Evolutionary conservation across 2,888 invertebrate species (phyloP), one percentile per base, ranked within the genome.

Genomic region (Andricus quercusramuli): DNA sequence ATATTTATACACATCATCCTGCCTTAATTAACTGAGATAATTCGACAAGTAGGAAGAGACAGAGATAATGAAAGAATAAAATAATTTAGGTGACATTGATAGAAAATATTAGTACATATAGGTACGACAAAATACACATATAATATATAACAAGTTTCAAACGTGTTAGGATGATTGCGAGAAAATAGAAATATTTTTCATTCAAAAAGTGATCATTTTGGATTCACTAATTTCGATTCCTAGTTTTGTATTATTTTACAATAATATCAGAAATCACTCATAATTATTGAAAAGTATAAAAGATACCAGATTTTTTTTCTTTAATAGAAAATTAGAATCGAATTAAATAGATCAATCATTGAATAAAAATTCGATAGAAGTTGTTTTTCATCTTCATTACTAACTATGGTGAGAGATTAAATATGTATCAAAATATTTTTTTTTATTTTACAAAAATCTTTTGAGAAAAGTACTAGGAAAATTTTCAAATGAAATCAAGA

Each of bases 71-170:
- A 59, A 56, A 74, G 5, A 56, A 74, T 25, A 74, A 74, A 74
- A 74, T 74, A 74, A 56, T 74, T 74, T n/a, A 74, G 74, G 56
- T 51, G 37, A 74, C 74, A 59, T 56, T 59, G 80, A 83, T 67
- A 80, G 56, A 84, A 83, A 83, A 81, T 82, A 83, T 84, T 85
- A 82, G 82, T 85, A 86, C 85, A 82, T 86, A 82, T 86, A 87
- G 83, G 87, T 64, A 88, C 84, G 85, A 84, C 84, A 83, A 87
- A 80, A 82, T 83, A 85, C 84, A 86, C 86, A 85, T 82, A 85
- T 84, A 82, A 79, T 83, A 82, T 86, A 84, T 83, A 83, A 83
- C 83, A 80, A 22, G 25, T 74, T 77, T 83, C 78, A 82, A 84
- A 83, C 78, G 77, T 78, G 56, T 74, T n/a, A 81, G 83, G 83